Evolutionary conservation across 2,113 vertebrate species (phyloP).

Genomic region (Thunnus thynnus): DNA sequence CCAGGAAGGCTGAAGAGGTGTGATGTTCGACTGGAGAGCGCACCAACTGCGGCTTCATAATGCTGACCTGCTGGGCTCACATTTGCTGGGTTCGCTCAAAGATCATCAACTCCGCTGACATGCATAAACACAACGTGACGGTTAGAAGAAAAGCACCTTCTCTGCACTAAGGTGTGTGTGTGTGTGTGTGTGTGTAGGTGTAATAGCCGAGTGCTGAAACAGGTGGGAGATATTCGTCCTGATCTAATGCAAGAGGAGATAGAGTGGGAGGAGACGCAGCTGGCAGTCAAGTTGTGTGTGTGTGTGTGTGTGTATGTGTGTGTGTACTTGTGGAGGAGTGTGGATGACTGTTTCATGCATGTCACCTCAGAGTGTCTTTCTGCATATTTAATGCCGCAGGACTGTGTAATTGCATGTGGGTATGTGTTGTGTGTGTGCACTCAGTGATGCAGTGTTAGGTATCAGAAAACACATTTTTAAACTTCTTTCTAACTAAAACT

Average conservation of each 20-base stretch:
- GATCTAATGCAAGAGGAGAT: conserved; percentile 47
- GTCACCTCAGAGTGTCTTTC: conserved; percentile 36
- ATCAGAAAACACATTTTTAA: not conserved
- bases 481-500: not conserved
- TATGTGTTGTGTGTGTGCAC: conserved; percentile 12
- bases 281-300: conserved; percentile 39
- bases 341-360: conserved; percentile 44
- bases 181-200: conserved; percentile 45
- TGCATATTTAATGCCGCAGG: conserved; percentile 38
- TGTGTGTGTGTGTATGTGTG: conserved; percentile 40
- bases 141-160: not conserved
- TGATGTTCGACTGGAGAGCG: conserved; percentile 41
- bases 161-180: conserved; percentile 6
- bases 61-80: conserved; percentile 42
- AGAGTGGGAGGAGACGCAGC: conserved; percentile 59
- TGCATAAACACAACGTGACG: not conserved
- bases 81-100: conserved; percentile 21
- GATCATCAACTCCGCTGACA: conserved; percentile 12
- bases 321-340: conserved; percentile 12
- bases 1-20: conserved; percentile 30
- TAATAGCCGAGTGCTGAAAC: conserved; percentile 27
- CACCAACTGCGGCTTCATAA: conserved; percentile 32
- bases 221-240: conserved; percentile 51
- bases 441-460: not conserved
- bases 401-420: not conserved